A percentile compares a stretch with the other conserved stretches of the same genome.
These are phyloP conservation scores for Trachymyrmex cornetzi DNA, from an alignment of 1,140 invertebrate species.

Conservation along the genomic window DNA sequence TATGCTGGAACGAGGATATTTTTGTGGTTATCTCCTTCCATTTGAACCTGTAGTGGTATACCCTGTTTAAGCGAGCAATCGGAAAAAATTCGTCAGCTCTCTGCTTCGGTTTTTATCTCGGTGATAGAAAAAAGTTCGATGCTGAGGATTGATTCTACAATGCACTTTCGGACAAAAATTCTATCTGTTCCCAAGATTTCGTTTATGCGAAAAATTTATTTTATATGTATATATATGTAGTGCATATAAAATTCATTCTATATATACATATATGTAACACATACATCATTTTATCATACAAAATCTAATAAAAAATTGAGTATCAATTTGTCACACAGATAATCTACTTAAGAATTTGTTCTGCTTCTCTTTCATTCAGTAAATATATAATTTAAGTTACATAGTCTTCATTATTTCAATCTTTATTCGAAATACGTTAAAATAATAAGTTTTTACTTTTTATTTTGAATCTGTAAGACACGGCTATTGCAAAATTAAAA, in stretches of 20 bases:
- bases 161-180: conserved; percentile 30
- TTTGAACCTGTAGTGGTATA: conserved; percentile 25
- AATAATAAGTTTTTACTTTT: conserved; percentile 3
- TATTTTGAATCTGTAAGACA: neutral
- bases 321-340: neutral
- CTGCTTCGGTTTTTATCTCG: conserved; percentile 34
- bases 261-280: neutral
- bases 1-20: conserved; percentile 7
- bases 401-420: neutral
- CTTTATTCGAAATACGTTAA: conserved; percentile 10
- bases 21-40: conserved; percentile 37
- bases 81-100: conserved; percentile 43
- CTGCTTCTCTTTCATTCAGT: neutral
- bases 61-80: conserved; percentile 18
- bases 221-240: neutral
- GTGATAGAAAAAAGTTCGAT: conserved; percentile 41
- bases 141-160: conserved; percentile 46
- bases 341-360: neutral
- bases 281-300: neutral
- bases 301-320: conserved; percentile 18
- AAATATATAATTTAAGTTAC: neutral
- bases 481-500: neutral
- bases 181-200: neutral
- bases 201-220: conserved; percentile 18
- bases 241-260: neutral